Evolutionary conservation across 2,797 vertebrate species (phyloP).

Genomic region (Chromobotia macracanthus): DNA sequence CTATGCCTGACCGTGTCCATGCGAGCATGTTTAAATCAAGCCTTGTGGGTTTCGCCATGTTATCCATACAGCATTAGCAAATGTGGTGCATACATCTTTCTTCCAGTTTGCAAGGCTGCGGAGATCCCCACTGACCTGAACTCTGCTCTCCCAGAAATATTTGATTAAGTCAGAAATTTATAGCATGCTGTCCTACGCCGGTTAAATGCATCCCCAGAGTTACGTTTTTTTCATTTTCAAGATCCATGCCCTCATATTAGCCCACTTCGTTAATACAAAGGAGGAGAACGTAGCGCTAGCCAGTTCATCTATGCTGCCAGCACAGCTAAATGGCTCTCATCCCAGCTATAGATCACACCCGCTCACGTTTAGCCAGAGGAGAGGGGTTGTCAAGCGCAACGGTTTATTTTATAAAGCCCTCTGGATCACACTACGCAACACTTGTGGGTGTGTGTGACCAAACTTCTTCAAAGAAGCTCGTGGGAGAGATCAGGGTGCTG

Average conservation of each 20-base stretch:
- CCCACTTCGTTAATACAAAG: conserved; percentile 73
- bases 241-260: conserved; percentile 61
- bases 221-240: conserved; percentile 58
- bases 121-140: conserved; percentile 48
- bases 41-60: conserved; percentile 15
- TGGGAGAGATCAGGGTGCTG: conserved; percentile 73
- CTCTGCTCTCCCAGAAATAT: conserved; percentile 56
- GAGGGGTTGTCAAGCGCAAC: not conserved
- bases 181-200: conserved; percentile 55
- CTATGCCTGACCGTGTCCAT: conserved; percentile 27
- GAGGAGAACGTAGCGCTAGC: conserved; percentile 51
- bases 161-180: conserved; percentile 66
- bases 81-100: conserved; percentile 17
- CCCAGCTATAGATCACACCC: conserved; percentile 52
- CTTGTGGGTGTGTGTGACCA: conserved; percentile 38
- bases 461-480: conserved; percentile 75
- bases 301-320: conserved; percentile 65
- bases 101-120: conserved; percentile 5
- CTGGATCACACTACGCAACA: conserved; percentile 14
- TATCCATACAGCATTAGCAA: conserved; percentile 51
- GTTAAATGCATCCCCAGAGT: conserved; percentile 64
- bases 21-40: conserved; percentile 45
- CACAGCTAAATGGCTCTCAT: conserved; percentile 50
- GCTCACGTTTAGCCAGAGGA: conserved; percentile 41
- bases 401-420: conserved; percentile 45